Percentiles rank a stretch among this genome's conserved stretches.
phyloP scores from a whole-genome alignment of 1,140 invertebrate genomes.

The Bilobella aurantiaca region DNA sequence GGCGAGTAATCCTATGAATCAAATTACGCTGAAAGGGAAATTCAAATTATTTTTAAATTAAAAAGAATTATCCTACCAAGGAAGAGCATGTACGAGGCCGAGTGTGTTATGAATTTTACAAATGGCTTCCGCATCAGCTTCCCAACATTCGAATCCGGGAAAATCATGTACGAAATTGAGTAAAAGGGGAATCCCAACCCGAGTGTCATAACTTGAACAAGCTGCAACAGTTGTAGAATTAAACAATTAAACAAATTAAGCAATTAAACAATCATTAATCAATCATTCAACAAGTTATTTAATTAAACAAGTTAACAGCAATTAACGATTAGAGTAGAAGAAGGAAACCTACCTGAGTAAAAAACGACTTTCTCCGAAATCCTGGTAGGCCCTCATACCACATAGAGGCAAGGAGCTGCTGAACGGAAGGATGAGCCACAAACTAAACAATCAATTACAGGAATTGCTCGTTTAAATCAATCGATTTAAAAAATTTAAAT shows the following conservation, averaged over 20 bases:
- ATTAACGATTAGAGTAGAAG: too few species aligned
- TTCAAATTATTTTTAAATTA: too few species aligned
- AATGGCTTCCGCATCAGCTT: conserved; percentile 77
- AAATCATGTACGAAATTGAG: conserved; percentile 67
- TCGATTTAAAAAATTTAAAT: background rate
- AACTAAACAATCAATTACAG: conserved; percentile 55
- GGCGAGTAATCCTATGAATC: conserved; percentile 8
- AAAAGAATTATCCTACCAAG: conserved; percentile 48
- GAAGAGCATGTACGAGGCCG: conserved; percentile 83
- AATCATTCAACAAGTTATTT: too few species aligned
- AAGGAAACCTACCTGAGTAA: conserved; percentile 52
- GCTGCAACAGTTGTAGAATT: too few species aligned
- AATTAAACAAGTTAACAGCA: too few species aligned
- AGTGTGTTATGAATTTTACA: conserved; percentile 88
- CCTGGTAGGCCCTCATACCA: conserved; percentile 94
- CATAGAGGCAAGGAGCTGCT: conserved; percentile 90
- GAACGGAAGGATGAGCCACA: conserved; percentile 95
- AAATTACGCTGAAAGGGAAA: too few species aligned
- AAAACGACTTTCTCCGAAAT: conserved; percentile 85
- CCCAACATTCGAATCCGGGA: conserved; percentile 62
- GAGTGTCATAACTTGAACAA: background rate
- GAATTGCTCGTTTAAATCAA: background rate
- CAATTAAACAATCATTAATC: too few species aligned
- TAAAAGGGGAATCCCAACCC: conserved; percentile 61
- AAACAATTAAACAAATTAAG: too few species aligned